phyloP scores from a whole-genome alignment of 2,888 invertebrate genomes.

The Poecilus cupreus region DNA sequence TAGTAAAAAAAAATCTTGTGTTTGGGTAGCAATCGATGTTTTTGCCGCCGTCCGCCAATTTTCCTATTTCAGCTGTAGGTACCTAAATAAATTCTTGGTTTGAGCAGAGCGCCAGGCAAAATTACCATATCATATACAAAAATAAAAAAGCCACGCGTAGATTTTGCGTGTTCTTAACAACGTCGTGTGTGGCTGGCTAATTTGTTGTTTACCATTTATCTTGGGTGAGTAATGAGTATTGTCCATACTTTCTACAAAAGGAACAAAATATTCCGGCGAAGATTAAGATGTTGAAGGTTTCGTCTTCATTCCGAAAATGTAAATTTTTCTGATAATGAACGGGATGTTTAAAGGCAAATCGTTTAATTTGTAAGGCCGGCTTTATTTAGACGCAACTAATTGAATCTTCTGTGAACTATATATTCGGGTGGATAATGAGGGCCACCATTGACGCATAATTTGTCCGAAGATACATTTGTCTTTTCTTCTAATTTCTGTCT shows the following conservation, averaged over 20 bases:
- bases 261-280: conserved; percentile 8
- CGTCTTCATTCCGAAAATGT: conserved; percentile 53
- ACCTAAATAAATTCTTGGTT: too few species aligned
- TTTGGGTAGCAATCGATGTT: too few species aligned
- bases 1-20: too few species aligned
- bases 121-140: conserved; percentile 17
- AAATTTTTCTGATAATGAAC: conserved; percentile 55
- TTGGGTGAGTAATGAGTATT: conserved; percentile 55
- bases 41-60: too few species aligned
- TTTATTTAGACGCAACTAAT: conserved; percentile 22
- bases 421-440: conserved; percentile 30
- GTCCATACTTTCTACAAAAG: conserved; percentile 50
- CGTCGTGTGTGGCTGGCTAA: conserved; percentile 53
- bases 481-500: too few species aligned
- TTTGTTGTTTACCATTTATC: conserved; percentile 55
- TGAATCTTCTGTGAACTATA: conserved; percentile 41
- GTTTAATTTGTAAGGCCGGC: conserved; percentile 45
- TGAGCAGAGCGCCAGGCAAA: not conserved
- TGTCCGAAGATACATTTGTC: not conserved
- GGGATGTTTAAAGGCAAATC: conserved; percentile 46
- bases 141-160: not conserved
- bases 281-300: conserved; percentile 48
- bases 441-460: conserved; percentile 7
- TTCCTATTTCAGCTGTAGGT: too few species aligned
- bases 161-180: conserved; percentile 13